A percentile compares a stretch with the other conserved stretches of the same genome.
Evolutionary conservation across 1,140 invertebrate genomes (phyloP).

Genomic region (Hormaphis cornu): DNA sequence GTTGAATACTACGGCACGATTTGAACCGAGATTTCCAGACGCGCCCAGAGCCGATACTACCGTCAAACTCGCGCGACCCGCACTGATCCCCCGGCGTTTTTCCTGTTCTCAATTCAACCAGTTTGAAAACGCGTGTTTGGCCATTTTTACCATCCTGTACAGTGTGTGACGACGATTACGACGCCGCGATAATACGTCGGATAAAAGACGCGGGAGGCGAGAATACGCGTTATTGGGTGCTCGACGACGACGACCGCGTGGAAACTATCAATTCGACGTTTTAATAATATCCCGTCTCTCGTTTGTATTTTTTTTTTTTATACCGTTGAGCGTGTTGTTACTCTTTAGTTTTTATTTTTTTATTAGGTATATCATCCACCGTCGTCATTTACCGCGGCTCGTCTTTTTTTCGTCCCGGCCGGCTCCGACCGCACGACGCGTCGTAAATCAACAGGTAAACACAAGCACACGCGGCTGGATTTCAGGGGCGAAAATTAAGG

Average conservation of each 20-base stretch:
- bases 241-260: neutral
- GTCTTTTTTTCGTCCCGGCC: neutral
- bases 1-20: no score
- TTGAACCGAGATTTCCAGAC: no score
- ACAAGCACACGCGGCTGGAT: no score
- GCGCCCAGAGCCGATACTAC: no score
- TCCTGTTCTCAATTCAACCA: no score
- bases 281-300: slow-evolving; percentile 12
- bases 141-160: no score
- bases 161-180: neutral
- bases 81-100: no score
- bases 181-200: slow-evolving; percentile 2
- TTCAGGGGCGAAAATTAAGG: slow-evolving; percentile 13
- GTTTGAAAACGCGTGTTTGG: no score
- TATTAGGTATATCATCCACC: no score
- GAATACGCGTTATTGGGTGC: neutral
- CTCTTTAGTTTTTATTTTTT: neutral
- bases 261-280: slow-evolving; percentile 14
- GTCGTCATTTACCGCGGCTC: no score
- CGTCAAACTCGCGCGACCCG: no score
- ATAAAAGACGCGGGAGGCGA: slow-evolving; percentile 1
- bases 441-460: slow-evolving; percentile 16
- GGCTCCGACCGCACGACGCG: neutral
- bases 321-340: neutral
- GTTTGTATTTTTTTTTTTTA: neutral